Evolutionary conservation across 2,888 invertebrate species (phyloP), one percentile per base, ranked within the genome.

Genomic region (Harpalus rubripes): DNA sequence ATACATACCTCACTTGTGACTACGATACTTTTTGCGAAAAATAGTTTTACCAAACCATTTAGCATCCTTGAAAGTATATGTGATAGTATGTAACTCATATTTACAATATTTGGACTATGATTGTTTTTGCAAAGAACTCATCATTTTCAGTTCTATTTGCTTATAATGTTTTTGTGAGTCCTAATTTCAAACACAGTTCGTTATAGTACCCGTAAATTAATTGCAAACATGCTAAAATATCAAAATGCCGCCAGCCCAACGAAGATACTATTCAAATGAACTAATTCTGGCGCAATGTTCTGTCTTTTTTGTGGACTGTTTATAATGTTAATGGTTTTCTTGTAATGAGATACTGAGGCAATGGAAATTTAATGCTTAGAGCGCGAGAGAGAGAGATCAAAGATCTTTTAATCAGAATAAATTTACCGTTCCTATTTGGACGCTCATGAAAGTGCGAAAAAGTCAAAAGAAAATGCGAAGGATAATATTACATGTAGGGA

Each of bases 161-260:
- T 72, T 44, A 72, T 72, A 18, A 72, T 72, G 16, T 72, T 41
- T 44, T 41, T 68, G 68, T 68, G 39, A 12, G 15, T 2, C 16
- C 72, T 7, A 16, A 44, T 44, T 72, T 72, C 72, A 72, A 44
- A 41, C 26, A 39, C 22, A n/a, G 18, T 26, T 63, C 61, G 26
- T 65, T 32, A 65, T 65, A 15, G 12, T 32, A 32, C 65, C 39
- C 65, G 32, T 65, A 65, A 65, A 41, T 72, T 44, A 72, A 7
- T 68, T 32, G 72, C 72, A 72, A 72, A 72, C 44, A 72, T 44
- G 72, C 16, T 44, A 41, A 72, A 72, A 72, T 44, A 72, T 72
- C 72, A 65, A 65, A 63, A 65, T 65, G 39, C 12, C 26, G 65
- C 26, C 32, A 32, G 59, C 16, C 59, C 15, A 59, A 15, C 59